Evolutionary conservation across 2,888 invertebrate species (phyloP).

Genomic region (Leptarthrus brevirostris): DNA sequence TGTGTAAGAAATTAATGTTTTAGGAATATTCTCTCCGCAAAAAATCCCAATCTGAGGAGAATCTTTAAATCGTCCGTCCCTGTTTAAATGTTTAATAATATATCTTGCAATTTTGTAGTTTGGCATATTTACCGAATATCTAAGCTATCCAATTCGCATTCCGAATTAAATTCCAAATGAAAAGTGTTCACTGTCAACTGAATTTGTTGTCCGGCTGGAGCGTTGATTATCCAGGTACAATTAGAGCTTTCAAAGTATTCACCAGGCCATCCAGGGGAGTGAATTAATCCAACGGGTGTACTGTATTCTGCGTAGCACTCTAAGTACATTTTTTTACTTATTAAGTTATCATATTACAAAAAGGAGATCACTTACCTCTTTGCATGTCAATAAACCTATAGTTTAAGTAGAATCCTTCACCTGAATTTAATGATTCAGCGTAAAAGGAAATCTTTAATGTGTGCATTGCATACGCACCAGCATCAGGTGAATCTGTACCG

Average conservation of each 20-base stretch:
- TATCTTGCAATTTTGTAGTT: no score
- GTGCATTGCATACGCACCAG: constrained; percentile 75
- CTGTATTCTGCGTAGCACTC: constrained; percentile 81
- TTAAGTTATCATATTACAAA: no score
- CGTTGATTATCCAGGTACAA: constrained; percentile 85
- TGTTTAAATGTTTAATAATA: no score
- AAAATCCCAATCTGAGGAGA: constrained; percentile 85
- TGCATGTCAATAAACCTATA: constrained; percentile 75
- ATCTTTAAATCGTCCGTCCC: constrained; percentile 79
- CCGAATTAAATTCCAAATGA: constrained; percentile 71
- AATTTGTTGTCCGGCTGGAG: constrained; percentile 79
- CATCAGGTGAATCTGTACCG: constrained; percentile 71
- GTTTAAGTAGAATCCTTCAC: constrained; percentile 78
- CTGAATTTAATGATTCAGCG: constrained; percentile 71
- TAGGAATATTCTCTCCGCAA: constrained; percentile 77
- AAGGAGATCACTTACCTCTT: constrained; percentile 63
- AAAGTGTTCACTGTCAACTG: constrained; percentile 75
- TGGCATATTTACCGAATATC: constrained; percentile 74
- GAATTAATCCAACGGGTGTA: constrained; percentile 75
- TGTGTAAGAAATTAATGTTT: constrained; percentile 76
- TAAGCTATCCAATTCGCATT: constrained; percentile 75
- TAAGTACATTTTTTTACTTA: constrained; percentile 56
- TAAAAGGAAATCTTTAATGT: constrained; percentile 76
- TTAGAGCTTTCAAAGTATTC: constrained; percentile 75
- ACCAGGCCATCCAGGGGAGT: constrained; percentile 83